Conservation (phyloP, 2,797 vertebrate species). For the Pempheris klunzingeri region DNA sequence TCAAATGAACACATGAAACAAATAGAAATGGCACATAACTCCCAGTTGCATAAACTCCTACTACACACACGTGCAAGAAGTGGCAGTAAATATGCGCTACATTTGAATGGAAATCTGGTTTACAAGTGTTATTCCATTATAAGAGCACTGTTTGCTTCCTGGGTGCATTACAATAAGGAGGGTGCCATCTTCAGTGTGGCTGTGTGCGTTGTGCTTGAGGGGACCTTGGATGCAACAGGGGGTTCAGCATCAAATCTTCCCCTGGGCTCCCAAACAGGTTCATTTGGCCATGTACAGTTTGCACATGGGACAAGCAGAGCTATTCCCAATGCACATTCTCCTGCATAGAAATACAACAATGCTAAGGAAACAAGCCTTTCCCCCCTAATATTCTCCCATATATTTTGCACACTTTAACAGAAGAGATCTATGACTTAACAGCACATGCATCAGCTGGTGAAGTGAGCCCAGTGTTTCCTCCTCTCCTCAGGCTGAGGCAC, state of each 20-base stretch:
- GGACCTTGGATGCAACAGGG: not conserved
- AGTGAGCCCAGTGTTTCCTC: not conserved
- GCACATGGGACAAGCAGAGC: not conserved
- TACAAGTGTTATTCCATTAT: too few relatives aligned
- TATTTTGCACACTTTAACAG: not conserved
- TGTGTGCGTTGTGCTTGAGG: not conserved
- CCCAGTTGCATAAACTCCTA: too few relatives aligned
- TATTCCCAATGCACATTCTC: not conserved
- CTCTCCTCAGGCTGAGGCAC: constrained; percentile 13
- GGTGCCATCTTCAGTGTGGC: not conserved
- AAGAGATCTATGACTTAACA: not conserved
- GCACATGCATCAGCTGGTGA: too few relatives aligned
- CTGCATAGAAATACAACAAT: not conserved
- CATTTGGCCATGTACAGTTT: not conserved
- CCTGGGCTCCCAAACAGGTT: not conserved
- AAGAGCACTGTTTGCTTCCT: not conserved
- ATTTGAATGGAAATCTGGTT: not conserved
- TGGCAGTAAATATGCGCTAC: not conserved
- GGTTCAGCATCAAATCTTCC: not conserved
- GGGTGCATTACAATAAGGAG: not conserved
- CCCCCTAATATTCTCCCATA: too few relatives aligned
- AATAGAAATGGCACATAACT: not conserved
- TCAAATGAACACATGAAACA: not conserved
- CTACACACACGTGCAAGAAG: too few relatives aligned
- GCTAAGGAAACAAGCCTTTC: not conserved